Evolutionary conservation across 2,797 vertebrate species (phyloP).

Genomic region (Alauda arvensis): DNA sequence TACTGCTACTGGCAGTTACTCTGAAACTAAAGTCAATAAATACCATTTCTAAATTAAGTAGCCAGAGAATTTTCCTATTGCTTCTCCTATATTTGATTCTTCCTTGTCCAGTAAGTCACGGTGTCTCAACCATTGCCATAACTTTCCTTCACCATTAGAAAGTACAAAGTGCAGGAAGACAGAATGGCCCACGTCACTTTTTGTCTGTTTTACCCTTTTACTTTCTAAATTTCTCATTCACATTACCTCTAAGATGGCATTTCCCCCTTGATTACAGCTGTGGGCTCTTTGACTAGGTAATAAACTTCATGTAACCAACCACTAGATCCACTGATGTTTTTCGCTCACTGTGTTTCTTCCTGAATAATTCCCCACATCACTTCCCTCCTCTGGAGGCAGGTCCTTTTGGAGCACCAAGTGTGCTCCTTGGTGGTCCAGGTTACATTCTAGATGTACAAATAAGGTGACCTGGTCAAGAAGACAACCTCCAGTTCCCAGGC

Average conservation of each 20-base stretch:
- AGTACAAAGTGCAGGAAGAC: not conserved
- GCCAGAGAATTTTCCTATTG: conserved; percentile 10
- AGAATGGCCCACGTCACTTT: not conserved
- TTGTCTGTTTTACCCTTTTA: not conserved
- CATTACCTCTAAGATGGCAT: not conserved
- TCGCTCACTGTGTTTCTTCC: not conserved
- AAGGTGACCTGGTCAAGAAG: not conserved
- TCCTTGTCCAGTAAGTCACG: not conserved
- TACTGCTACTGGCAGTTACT: conserved; percentile 30
- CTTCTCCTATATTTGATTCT: conserved; percentile 21
- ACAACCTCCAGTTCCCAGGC: not conserved
- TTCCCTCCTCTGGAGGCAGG: not conserved
- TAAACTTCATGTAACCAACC: not conserved
- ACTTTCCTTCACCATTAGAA: not conserved
- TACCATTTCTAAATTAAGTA: conserved; percentile 29
- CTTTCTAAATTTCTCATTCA: not conserved
- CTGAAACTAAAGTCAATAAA: conserved; percentile 27
- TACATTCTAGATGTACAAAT: not conserved
- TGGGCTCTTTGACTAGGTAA: not conserved
- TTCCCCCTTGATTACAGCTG: rapidly evolving
- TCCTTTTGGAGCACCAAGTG: not conserved
- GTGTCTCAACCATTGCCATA: not conserved
- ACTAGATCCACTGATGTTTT: not conserved
- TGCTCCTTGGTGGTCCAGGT: not conserved
- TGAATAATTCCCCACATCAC: not conserved